Base-by-base conservation (phyloP, 2,797 vertebrate genomes). In the Garrulus glandarius region DNA sequence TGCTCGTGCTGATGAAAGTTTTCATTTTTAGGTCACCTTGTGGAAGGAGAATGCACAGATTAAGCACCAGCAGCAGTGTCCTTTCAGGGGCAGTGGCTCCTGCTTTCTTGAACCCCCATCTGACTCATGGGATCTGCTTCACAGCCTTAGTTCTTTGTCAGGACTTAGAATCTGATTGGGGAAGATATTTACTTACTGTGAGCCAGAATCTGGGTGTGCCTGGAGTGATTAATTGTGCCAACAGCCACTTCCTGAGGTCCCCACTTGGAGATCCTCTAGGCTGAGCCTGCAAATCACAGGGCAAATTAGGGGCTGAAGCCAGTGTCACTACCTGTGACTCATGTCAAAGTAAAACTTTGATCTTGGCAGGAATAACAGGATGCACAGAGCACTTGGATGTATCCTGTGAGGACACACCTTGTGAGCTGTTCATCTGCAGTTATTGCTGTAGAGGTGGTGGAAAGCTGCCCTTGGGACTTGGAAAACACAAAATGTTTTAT, bases 301-400 rank as follows among this genome's bases (percentile, higher is more conserved):
- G 44, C 91, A 52, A 6, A 0, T 89, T 63, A 52, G 72, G 46
- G 78, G 8, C 77, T 72, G 34, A 17, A 75, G 39, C 41, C 78
- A 8, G 2, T 78, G 75, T 71, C 60, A 5, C 63, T 85, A 17
- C 79, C 53, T 57, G 37, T 84, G 89, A 96, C 59, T 96, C 91
- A 87, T 10, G 19, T 46, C 65, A 59, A 84, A 87, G 59, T 75
- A 82, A 78, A 95, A 85, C 95, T 94, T 93, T 88, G 84, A 84
- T 95, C 84, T 84, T 91, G 79, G 55, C 83, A 88, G 79, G 39
- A 94, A 93, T 81, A 94, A 76, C 92, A 97, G 95, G 93, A 93
- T 94, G 84, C 74, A 49, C 53, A 63, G 34, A 89, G 74, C 84
- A 84, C 60, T 63, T 95, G 67, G 74, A 87, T 77, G 70, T 82